Evolutionary conservation across 2,797 vertebrate genomes (phyloP).

Genomic region (Lacerta bilineata): DNA sequence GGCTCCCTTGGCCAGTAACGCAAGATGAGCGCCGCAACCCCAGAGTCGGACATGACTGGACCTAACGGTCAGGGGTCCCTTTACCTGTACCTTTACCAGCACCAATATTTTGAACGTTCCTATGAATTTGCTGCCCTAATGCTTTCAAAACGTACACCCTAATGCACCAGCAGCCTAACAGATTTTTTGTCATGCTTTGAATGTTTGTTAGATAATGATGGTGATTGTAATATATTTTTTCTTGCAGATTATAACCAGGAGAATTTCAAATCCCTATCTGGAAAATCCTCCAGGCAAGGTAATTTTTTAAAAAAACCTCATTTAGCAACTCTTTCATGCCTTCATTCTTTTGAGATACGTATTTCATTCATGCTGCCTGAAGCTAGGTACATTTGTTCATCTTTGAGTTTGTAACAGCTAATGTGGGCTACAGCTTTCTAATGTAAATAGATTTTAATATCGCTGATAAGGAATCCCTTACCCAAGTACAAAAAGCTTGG

Average conservation of each 20-base stretch:
- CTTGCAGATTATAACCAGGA: slow-evolving; percentile 81
- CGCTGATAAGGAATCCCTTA: background rate
- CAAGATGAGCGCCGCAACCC: too few relatives aligned
- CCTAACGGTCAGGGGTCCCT: too few relatives aligned
- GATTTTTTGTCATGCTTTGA: background rate
- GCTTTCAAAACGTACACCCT: background rate
- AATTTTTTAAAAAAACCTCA: slow-evolving; percentile 27
- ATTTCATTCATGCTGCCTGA: background rate
- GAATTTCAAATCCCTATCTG: slow-evolving; percentile 83
- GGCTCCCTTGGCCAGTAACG: too few relatives aligned
- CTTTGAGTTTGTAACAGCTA: background rate
- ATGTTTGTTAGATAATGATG: background rate
- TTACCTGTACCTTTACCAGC: too few relatives aligned
- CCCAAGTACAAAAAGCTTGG: background rate
- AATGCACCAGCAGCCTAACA: background rate
- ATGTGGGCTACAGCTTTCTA: background rate
- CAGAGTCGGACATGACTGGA: too few relatives aligned
- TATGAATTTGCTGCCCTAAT: background rate
- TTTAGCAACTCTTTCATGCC: slow-evolving; percentile 27
- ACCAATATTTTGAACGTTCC: background rate
- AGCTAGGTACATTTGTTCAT: background rate
- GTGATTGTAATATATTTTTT: slow-evolving; percentile 22
- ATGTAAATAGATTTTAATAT: slow-evolving; percentile 11
- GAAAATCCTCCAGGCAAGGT: slow-evolving; percentile 83
- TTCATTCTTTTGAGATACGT: background rate